Evolutionary conservation across 2,888 invertebrate genomes (phyloP).

Genomic region (Chrysina gloriosa): DNA sequence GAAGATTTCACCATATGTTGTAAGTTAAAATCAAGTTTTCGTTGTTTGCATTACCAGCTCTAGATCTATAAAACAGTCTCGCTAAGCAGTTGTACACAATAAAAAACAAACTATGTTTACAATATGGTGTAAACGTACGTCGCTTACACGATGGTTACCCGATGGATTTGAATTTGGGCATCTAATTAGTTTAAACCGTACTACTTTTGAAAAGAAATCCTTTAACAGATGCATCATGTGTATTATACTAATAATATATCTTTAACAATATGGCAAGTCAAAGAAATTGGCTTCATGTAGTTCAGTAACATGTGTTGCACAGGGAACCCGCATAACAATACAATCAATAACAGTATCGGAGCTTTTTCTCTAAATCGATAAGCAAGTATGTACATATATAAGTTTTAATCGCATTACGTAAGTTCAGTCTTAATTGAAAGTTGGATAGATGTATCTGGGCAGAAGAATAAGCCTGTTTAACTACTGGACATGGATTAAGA

Average conservation of each 20-base stretch:
- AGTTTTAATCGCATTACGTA: conserved; percentile 7
- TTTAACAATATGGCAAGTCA: background rate
- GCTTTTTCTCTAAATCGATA: background rate
- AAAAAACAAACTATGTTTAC: no score
- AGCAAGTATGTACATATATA: background rate
- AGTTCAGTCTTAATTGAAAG: conserved; percentile 32
- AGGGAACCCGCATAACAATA: background rate
- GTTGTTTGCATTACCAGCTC: no score
- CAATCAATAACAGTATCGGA: background rate
- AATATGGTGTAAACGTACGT: no score
- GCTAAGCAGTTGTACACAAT: no score
- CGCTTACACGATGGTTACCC: no score
- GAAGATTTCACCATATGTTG: no score
- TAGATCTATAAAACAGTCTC: no score
- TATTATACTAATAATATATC: no score
- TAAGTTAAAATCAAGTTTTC: no score
- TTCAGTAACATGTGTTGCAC: conserved; percentile 3
- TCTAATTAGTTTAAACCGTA: no score
- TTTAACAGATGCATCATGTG: no score
- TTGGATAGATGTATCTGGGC: conserved; percentile 21
- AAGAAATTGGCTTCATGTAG: background rate
- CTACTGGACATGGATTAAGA: conserved; percentile 29
- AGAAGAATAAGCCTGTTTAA: conserved; percentile 32
- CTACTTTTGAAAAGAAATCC: background rate
- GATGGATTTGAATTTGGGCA: no score